phyloP scores from a whole-genome alignment of 2,888 invertebrate genomes.

The Drosophila cracens region DNA sequence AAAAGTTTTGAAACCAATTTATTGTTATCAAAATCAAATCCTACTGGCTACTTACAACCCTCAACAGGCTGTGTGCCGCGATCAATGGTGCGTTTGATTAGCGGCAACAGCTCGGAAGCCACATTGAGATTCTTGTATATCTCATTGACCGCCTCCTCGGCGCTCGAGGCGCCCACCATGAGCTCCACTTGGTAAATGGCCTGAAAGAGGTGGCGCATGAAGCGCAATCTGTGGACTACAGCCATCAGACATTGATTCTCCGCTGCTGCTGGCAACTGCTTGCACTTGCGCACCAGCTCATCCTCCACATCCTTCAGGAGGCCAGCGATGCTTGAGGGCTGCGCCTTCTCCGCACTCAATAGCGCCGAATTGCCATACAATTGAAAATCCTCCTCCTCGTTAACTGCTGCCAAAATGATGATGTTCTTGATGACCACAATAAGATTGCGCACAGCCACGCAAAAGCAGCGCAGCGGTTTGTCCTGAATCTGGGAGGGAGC shows the following conservation, averaged over 20 bases:
- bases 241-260: slow-evolving; percentile 87
- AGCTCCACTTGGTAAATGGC: slow-evolving; percentile 86
- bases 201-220: slow-evolving; percentile 94
- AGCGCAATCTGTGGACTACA: slow-evolving; percentile 92
- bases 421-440: slow-evolving; percentile 95
- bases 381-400: slow-evolving; percentile 98
- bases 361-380: slow-evolving; percentile 95
- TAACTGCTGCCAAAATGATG: slow-evolving; percentile 94
- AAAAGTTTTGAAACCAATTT: background rate
- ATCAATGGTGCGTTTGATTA: slow-evolving; percentile 91
- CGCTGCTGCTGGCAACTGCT: slow-evolving; percentile 84
- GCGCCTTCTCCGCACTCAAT: slow-evolving; percentile 88
- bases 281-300: slow-evolving; percentile 90
- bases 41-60: slow-evolving; percentile 72
- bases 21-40: background rate
- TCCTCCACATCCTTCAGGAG: slow-evolving; percentile 96
- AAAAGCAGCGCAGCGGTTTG: slow-evolving; percentile 93
- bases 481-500: slow-evolving; percentile 94
- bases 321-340: slow-evolving; percentile 91
- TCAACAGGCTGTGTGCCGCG: slow-evolving; percentile 90
- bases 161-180: slow-evolving; percentile 86
- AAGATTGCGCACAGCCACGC: slow-evolving; percentile 94
- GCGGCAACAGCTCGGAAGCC: slow-evolving; percentile 92
- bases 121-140: slow-evolving; percentile 92
- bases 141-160: slow-evolving; percentile 88